Conservation (phyloP, 2,113 vertebrate species). For the Equus przewalskii region DNA sequence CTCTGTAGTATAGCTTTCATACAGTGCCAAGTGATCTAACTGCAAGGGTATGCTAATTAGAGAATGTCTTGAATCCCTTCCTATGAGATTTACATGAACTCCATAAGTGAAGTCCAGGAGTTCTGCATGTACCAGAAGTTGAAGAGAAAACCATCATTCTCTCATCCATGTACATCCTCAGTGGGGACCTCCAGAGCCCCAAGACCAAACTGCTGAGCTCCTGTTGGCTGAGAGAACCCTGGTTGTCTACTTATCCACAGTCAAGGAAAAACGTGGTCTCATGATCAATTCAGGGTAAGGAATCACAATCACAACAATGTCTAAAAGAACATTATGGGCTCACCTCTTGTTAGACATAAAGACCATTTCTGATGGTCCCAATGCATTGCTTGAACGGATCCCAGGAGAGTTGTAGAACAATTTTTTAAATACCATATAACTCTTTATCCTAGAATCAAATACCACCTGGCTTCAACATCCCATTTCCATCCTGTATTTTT, state of each 20-base stretch:
- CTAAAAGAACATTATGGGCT: not conserved
- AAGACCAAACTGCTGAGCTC: not conserved
- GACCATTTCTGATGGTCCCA: not conserved
- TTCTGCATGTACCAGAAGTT: not conserved
- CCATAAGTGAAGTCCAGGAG: not conserved
- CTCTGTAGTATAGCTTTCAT: not conserved
- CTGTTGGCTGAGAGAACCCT: not conserved
- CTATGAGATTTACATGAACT: not conserved
- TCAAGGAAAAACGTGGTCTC: not conserved
- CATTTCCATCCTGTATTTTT: not conserved
- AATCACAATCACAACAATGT: not conserved
- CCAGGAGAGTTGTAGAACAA: not conserved
- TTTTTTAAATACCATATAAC: slow-evolving; percentile 22
- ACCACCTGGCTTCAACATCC: not conserved
- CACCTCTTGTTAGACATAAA: not conserved
- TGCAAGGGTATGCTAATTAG: not conserved
- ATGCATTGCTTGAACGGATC: not conserved
- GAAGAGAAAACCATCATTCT: not conserved
- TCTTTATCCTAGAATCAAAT: slow-evolving; percentile 17
- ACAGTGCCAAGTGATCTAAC: not conserved
- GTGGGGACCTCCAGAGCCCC: not conserved
- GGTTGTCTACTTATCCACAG: not conserved
- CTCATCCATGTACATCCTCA: not conserved
- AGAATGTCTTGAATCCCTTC: not conserved
- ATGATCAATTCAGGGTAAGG: not conserved